Conservation (phyloP, 2,888 invertebrate species). For the Ochropleura leucogaster region DNA sequence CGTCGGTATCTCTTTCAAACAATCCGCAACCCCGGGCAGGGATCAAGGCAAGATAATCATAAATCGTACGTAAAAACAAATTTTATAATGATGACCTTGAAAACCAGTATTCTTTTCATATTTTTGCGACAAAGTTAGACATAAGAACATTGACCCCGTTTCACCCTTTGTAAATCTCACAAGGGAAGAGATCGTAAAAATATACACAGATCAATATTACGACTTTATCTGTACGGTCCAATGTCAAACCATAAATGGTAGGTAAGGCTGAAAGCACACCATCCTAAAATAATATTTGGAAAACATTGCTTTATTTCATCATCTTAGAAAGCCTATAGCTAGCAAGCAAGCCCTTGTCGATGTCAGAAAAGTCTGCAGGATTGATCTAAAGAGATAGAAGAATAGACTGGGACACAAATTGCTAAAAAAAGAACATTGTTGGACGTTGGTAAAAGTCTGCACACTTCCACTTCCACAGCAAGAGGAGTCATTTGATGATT, state of each 20-base stretch:
- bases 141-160: constrained; percentile 10
- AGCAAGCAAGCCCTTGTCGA: too few relatives aligned
- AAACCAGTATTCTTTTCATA: not conserved
- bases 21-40: too few relatives aligned
- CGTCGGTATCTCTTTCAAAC: too few relatives aligned
- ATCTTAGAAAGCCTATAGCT: not conserved
- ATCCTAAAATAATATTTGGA: not conserved
- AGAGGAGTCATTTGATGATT: too few relatives aligned
- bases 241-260: constrained; percentile 46
- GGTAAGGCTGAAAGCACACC: constrained; percentile 30
- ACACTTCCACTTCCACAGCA: too few relatives aligned
- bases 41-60: not conserved
- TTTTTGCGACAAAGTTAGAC: not conserved
- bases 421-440: too few relatives aligned
- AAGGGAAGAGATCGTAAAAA: constrained; percentile 43
- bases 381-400: too few relatives aligned
- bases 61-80: not conserved
- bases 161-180: constrained; percentile 22
- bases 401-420: too few relatives aligned
- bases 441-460: too few relatives aligned
- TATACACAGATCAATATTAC: constrained; percentile 52
- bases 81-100: not conserved
- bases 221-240: constrained; percentile 46
- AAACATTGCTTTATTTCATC: not conserved
- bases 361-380: not conserved